Evolutionary conservation across 2,888 invertebrate species (phyloP), one percentile per base, ranked within the genome.

Genomic region (Sclerodermus sp.): DNA sequence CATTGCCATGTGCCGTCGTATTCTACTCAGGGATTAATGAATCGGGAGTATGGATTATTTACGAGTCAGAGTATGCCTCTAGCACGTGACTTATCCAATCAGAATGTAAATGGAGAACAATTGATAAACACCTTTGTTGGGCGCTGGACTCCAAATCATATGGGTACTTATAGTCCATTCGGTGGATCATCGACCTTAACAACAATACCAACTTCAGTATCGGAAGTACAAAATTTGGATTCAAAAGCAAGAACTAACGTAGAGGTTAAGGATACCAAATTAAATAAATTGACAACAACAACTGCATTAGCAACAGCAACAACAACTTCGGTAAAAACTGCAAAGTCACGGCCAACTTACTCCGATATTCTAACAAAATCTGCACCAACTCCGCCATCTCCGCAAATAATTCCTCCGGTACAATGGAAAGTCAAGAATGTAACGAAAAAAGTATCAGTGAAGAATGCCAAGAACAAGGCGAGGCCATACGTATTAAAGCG

Each of bases 311-410:
- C n/a, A n/a, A n/a, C n/a, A n/a, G n/a, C n/a, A n/a, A n/a, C n/a
- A n/a, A n/a, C n/a, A n/a, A n/a, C n/a, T n/a, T n/a, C n/a, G 34
- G 91, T 92, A 0, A 90, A 90, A 23, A 8, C 8, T 23, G 8
- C 23, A 68, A 91, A 0, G 91, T 91, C 91, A 83, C n/a, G 91
- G 46, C 91, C 91, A 43, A 87, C 89, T 12, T 92, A 92, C 74
- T 92, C 92, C 0, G 91, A 91, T 79, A 90, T 92, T 6, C 73
- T 92, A 37, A 87, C 90, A 29, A 92, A 92, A 78, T 81, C 82
- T 6, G 81, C 80, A 8, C 82, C 80, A 1, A 61, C 73, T 23
- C 67, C 73, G 4, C 60, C 70, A 2, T 70, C 82, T 3, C 76
- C 79, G 38, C 64, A 72, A 29, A 72, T 71, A 6, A 58, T 64